These are phyloP conservation scores for Atrichornis clamosus DNA, from an alignment of 2,113 vertebrate species.

Conservation along the genomic window DNA sequence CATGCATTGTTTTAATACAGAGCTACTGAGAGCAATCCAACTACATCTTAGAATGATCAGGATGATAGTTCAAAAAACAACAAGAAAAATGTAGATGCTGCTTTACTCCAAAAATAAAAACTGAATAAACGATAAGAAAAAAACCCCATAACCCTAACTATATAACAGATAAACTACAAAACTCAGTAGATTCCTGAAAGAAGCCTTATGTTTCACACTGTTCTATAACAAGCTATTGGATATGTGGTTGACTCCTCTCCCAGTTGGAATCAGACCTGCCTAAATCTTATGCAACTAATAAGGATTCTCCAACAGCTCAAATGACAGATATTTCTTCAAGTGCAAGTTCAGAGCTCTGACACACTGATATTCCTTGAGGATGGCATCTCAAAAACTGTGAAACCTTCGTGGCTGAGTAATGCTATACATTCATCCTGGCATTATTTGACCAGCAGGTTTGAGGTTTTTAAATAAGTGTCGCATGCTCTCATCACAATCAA, in stretches of 20 bases:
- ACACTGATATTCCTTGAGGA: neutral
- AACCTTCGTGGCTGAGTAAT: neutral
- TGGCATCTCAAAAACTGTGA: neutral
- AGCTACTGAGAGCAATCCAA: conserved; percentile 1
- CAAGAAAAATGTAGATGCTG: neutral
- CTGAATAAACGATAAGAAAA: neutral
- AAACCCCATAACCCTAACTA: neutral
- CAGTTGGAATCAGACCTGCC: neutral
- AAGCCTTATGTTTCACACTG: neutral
- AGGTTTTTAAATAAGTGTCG: neutral
- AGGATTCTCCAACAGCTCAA: neutral
- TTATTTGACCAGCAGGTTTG: neutral
- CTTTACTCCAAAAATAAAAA: neutral
- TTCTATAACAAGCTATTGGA: neutral
- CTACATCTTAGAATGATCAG: neutral
- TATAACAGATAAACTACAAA: neutral
- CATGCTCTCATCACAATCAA: neutral
- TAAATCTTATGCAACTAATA: neutral
- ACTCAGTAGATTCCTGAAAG: neutral
- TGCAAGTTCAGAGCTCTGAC: neutral
- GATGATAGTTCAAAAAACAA: neutral
- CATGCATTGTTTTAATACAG: conserved; percentile 5
- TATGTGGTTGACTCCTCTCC: neutral
- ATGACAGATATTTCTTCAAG: neutral
- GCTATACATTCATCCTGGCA: neutral